Conservation (phyloP, 2,797 vertebrate genomes). For the Danio kyathit region DNA sequence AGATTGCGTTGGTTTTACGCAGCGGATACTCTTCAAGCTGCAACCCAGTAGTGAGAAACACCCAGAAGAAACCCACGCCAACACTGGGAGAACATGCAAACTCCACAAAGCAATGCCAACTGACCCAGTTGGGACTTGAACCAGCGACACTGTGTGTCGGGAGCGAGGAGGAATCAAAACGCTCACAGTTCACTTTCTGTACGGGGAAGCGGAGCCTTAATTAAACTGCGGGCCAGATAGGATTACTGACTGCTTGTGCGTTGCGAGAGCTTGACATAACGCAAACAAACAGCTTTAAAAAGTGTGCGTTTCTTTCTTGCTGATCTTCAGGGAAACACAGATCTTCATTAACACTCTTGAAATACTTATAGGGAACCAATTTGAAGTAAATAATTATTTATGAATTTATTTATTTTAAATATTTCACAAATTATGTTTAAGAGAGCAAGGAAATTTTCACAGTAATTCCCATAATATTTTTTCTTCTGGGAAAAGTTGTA, state of each 20-base stretch:
- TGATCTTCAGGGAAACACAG: conserved; percentile 35
- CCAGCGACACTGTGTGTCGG: conserved; percentile 68
- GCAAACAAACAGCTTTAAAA: conserved; percentile 81
- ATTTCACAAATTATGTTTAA: no score
- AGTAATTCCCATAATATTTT: no score
- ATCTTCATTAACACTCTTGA: neutral
- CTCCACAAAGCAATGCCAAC: no score
- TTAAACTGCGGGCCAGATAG: conserved; percentile 74
- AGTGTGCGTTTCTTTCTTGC: conserved; percentile 48
- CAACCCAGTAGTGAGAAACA: no score
- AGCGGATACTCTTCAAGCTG: no score
- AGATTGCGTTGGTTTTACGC: no score
- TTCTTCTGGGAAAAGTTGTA: no score
- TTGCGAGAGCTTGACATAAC: conserved; percentile 67
- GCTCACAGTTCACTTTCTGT: conserved; percentile 71
- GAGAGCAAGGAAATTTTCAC: no score
- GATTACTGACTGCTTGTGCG: conserved; percentile 74
- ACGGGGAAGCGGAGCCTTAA: conserved; percentile 77
- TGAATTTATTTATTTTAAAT: no score
- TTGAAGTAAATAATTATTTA: neutral
- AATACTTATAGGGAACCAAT: neutral
- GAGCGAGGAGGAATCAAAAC: conserved; percentile 67
- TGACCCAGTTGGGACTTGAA: no score
- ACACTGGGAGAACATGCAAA: no score
- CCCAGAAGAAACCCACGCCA: no score